Base-by-base conservation (phyloP, 2,888 invertebrate species). In the Galerucella nymphaeae region DNA sequence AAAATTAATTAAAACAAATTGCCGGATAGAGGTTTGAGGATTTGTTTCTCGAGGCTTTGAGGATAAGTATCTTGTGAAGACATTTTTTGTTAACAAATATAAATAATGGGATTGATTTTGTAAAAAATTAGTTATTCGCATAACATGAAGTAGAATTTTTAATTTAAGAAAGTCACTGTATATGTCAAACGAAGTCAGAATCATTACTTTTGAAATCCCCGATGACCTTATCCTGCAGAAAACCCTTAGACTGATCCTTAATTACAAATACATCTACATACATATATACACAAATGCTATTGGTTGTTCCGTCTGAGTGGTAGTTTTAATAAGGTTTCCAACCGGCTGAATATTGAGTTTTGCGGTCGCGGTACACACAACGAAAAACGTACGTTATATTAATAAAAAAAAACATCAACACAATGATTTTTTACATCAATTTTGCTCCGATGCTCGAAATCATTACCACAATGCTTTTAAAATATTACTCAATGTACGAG, bases 271-370 rank as follows among this genome's bases (percentile, higher is more conserved):
- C 82, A 83, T 84, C 83, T 84, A 82, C 84, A 83, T 83, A 83
- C 80, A 81, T 82, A 83, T n/a, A n/a, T n/a, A n/a, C 82, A 82
- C 82, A 23, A 16, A 59, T 58, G 71, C 38, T 66, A 42, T 82
- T 80, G 80, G 67, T 68, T 73, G 85, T 85, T 84, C 83, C 85
- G 83, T 85, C 84, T 84, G 84, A 85, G 83, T 83, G 85, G 84
- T 83, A 83, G 81, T 84, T 85, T 87, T 87, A 87, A 87, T 87
- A 87, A 87, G 86, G 85, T 87, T 87, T 87, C 86, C 87, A 83
- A 85, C 82, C 84, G 85, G 87, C 84, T 86, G 86, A 86, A 86
- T 86, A 87, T 87, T 85, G 87, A 86, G 86, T 86, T 87, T 85
- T 84, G 84, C 83, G 82, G 77, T 81, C 65, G 70, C 64, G 70